These are phyloP conservation scores for Barbus barbus DNA, from an alignment of 2,113 vertebrate genomes.

Conservation along the genomic window DNA sequence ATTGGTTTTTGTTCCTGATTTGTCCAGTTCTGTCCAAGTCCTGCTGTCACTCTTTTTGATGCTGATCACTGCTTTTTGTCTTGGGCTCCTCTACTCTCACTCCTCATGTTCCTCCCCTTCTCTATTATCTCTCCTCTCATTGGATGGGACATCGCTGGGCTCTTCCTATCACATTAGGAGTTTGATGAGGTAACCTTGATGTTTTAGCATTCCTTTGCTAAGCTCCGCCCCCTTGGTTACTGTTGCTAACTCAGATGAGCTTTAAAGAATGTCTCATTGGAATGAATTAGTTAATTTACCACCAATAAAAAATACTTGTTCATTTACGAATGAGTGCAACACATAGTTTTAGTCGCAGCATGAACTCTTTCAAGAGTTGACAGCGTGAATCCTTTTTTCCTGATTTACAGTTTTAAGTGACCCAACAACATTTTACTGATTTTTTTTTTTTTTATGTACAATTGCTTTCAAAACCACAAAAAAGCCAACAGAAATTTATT, in stretches of 20 bases:
- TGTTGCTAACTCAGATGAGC: not conserved
- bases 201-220: conserved; percentile 7
- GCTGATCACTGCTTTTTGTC: conserved; percentile 53
- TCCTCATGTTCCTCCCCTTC: conserved; percentile 62
- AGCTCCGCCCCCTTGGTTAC: not conserved
- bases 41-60: conserved; percentile 50
- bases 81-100: conserved; percentile 63
- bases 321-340: not conserved
- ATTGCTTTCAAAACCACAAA: not conserved
- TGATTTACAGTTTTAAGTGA: too few relatives aligned
- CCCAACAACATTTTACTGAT: not conserved
- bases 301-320: not conserved
- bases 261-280: not conserved
- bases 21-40: conserved; percentile 25
- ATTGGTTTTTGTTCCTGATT: not conserved
- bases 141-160: conserved; percentile 83
- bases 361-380: not conserved
- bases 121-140: conserved; percentile 73
- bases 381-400: too few relatives aligned
- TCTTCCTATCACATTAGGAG: conserved; percentile 89
- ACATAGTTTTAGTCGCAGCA: not conserved
- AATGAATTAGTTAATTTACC: not conserved
- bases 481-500: too few relatives aligned
- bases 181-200: conserved; percentile 94
- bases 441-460: not conserved